Percentiles rank a stretch among this genome's conserved stretches.
These are phyloP conservation scores for Eilema griseolum DNA, from an alignment of 2,888 invertebrate species.

Conservation along the genomic window DNA sequence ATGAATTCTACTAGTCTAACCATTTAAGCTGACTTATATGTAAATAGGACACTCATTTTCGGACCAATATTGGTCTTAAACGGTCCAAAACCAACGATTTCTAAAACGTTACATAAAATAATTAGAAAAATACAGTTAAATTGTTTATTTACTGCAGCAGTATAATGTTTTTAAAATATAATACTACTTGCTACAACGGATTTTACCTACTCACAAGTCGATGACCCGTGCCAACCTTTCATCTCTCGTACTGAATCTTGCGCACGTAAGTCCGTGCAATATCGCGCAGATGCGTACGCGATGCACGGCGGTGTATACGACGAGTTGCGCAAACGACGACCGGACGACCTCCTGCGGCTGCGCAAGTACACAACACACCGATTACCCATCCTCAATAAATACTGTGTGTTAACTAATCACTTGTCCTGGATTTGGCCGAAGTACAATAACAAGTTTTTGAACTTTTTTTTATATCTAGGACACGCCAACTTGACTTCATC, in stretches of 20 bases:
- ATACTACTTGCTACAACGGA: too few species aligned
- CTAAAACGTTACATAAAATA: too few species aligned
- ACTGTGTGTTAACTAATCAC: conserved; percentile 4
- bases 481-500: too few species aligned
- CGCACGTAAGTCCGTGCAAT: conserved; percentile 47
- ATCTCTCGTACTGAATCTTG: background rate
- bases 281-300: conserved; percentile 44
- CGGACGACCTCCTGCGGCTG: conserved; percentile 38
- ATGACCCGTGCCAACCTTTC: conserved; percentile 10
- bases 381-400: conserved; percentile 19
- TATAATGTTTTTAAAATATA: too few species aligned
- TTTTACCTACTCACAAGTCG: background rate
- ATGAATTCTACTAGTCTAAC: too few species aligned
- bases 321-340: conserved; percentile 42
- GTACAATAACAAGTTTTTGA: background rate
- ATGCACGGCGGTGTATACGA: conserved; percentile 32
- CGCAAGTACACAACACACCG: conserved; percentile 29
- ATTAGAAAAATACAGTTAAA: too few species aligned
- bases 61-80: too few species aligned
- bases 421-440: background rate
- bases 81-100: too few species aligned
- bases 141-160: too few species aligned
- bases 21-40: too few species aligned
- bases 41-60: too few species aligned
- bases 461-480: too few species aligned